These are phyloP conservation scores for Tuberolachnus salignus DNA, from an alignment of 2,888 invertebrate species.

Conservation along the genomic window DNA sequence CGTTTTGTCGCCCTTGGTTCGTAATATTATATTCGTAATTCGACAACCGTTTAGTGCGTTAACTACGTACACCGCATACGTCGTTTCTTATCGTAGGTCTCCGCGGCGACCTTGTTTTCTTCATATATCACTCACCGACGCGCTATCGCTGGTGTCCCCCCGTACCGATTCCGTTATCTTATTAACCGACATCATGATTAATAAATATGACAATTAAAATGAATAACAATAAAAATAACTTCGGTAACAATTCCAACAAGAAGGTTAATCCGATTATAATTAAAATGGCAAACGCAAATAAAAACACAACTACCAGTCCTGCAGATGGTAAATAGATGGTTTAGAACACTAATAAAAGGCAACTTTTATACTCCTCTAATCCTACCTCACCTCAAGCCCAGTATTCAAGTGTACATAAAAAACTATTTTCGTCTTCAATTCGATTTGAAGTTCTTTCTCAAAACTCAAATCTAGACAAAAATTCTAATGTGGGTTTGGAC, in stretches of 20 bases:
- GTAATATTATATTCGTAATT: too few species aligned
- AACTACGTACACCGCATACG: too few species aligned
- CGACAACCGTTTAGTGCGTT: too few species aligned
- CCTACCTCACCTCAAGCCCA: too few species aligned
- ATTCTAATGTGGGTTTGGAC: neutral
- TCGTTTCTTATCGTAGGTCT: neutral
- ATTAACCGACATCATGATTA: neutral
- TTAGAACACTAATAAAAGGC: neutral
- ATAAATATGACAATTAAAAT: neutral
- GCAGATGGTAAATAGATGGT: neutral
- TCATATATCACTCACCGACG: neutral
- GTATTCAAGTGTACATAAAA: too few species aligned
- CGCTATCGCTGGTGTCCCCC: neutral
- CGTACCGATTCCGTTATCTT: neutral
- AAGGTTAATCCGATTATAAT: neutral
- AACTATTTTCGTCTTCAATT: too few species aligned
- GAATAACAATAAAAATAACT: neutral
- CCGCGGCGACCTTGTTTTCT: neutral
- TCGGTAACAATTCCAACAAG: neutral
- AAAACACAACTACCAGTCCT: neutral
- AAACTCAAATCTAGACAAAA: neutral
- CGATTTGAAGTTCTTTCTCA: neutral
- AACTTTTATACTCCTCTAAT: too few species aligned
- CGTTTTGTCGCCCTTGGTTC: too few species aligned
- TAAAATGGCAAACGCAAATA: neutral